Conservation (phyloP, 2,888 invertebrate species). For the Catocala nupta region DNA sequence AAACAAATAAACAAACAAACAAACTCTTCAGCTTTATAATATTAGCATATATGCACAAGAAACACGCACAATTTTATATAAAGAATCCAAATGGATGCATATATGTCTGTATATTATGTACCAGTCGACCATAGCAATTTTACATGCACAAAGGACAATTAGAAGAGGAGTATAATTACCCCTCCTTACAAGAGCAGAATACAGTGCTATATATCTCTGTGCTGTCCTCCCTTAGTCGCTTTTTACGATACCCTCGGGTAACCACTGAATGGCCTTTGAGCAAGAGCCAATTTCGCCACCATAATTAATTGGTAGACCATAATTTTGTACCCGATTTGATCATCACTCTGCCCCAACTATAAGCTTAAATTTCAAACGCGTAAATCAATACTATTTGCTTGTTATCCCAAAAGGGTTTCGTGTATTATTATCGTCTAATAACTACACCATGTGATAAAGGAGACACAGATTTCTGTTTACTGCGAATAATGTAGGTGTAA, state of each 20-base stretch:
- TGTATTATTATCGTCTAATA: not conserved
- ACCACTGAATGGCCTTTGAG: conserved; percentile 12
- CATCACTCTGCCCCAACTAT: not conserved
- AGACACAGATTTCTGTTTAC: no score
- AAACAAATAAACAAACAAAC: no score
- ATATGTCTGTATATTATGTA: not conserved
- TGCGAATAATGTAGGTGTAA: no score
- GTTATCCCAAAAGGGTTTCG: not conserved
- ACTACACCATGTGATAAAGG: not conserved
- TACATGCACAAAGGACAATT: not conserved
- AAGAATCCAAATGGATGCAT: not conserved
- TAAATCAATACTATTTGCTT: not conserved
- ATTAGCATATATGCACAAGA: no score
- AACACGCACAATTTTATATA: no score
- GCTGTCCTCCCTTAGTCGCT: conserved; percentile 14
- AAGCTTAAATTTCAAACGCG: not conserved
- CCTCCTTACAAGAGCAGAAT: conserved; percentile 6
- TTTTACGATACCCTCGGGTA: conserved; percentile 18
- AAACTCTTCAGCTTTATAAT: no score
- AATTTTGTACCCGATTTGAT: conserved; percentile 7
- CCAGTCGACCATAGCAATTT: not conserved
- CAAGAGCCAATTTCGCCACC: conserved; percentile 5
- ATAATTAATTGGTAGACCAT: conserved; percentile 16
- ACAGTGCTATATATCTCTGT: conserved; percentile 15
- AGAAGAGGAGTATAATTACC: conserved; percentile 12